Conservation (phyloP, 2,888 invertebrate species). For the Lithophane semibrunnea region DNA sequence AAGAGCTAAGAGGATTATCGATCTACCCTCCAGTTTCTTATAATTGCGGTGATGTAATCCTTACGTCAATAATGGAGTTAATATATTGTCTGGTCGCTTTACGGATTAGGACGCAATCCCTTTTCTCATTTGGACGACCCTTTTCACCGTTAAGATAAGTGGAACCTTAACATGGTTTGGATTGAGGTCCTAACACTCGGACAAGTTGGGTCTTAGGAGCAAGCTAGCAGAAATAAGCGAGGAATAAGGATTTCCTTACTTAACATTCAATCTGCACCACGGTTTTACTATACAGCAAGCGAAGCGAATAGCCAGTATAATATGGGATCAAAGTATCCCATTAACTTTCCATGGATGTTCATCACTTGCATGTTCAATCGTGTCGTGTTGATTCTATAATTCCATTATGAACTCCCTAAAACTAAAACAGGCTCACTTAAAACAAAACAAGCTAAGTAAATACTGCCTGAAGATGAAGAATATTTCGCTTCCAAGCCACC, state of each 20-base stretch:
- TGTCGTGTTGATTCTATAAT: not conserved
- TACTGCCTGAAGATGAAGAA: conserved; percentile 12
- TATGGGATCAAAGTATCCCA: not conserved
- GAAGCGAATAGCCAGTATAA: not conserved
- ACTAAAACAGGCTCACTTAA: not conserved
- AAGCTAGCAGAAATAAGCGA: not conserved
- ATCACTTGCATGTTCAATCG: not conserved
- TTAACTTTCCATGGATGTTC: not conserved
- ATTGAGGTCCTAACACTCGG: not conserved
- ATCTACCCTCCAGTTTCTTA: conserved; percentile 41
- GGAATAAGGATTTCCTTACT: not conserved
- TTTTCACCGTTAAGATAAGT: conserved; percentile 24
- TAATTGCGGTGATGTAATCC: conserved; percentile 51
- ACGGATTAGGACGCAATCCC: conserved; percentile 28
- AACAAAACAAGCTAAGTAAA: conserved; percentile 19
- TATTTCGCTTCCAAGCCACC: conserved; percentile 10
- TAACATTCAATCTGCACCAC: conserved; percentile 5
- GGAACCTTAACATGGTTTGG: conserved; percentile 17
- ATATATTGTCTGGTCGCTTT: conserved; percentile 41
- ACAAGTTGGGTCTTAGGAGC: not conserved
- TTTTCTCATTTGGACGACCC: conserved; percentile 33
- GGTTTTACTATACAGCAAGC: not conserved
- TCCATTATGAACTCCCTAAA: not conserved
- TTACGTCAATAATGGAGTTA: conserved; percentile 26
- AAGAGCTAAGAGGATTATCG: conserved; percentile 52